These are phyloP conservation scores for Umimayanthus kanabou DNA, from an alignment of 92 coral and sea anemone species.

Conservation along the genomic window DNA sequence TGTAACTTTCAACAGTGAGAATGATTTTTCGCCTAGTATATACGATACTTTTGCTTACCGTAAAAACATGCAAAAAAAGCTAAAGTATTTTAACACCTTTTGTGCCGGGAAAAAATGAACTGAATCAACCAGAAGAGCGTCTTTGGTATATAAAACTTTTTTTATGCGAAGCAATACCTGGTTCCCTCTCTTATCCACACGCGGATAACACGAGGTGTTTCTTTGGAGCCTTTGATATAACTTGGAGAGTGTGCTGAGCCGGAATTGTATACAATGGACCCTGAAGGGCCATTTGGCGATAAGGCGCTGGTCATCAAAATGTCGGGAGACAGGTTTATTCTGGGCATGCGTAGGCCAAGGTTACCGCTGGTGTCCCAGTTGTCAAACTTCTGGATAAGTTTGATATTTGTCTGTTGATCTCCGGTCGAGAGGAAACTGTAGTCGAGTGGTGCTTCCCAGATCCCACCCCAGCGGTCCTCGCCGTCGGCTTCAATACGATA, in stretches of 20 bases:
- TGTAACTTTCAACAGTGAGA: too few species aligned
- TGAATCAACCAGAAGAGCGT: background rate
- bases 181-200: constrained; percentile 61
- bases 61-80: too few species aligned
- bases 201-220: constrained; percentile 39
- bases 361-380: background rate
- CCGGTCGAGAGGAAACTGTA: background rate
- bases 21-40: too few species aligned
- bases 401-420: constrained; percentile 42
- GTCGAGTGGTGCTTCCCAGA: constrained; percentile 1
- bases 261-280: constrained; percentile 40
- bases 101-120: background rate
- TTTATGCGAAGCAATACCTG: constrained; percentile 3
- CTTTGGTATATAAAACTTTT: background rate
- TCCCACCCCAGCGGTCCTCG: background rate
- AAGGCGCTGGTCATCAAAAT: constrained; percentile 44
- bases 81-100: background rate
- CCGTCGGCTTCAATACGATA: constrained; percentile 11
- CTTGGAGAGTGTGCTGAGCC: constrained; percentile 1
- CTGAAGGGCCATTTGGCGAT: constrained; percentile 35
- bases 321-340: constrained; percentile 23
- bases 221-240: constrained; percentile 35
- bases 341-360: constrained; percentile 46
- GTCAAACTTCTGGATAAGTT: constrained; percentile 37
- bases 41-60: background rate